A percentile compares a stretch with the other conserved stretches of the same genome.
phyloP scores from a whole-genome alignment of 2,113 vertebrate species.

The Dicentrarchus labrax region DNA sequence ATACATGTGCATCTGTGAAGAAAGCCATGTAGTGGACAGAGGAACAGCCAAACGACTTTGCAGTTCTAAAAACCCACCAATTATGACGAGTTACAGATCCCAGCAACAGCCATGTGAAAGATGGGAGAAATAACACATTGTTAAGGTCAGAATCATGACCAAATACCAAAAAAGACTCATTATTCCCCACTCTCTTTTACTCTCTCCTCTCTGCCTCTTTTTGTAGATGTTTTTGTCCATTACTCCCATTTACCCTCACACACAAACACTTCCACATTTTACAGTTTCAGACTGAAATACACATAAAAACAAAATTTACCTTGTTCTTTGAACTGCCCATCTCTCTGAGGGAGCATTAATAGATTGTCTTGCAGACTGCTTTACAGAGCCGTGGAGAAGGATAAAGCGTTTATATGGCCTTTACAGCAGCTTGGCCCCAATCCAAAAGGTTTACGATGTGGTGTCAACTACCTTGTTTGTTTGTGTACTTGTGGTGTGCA shows the following conservation, averaged over 20 bases:
- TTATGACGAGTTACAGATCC: conserved; percentile 24
- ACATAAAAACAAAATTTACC: conserved; percentile 52
- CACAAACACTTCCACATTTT: conserved; percentile 25
- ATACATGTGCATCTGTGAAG: not conserved
- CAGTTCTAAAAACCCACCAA: conserved; percentile 7
- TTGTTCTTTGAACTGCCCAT: conserved; percentile 36
- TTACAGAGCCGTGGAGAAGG: conserved; percentile 66
- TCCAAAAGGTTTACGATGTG: conserved; percentile 66
- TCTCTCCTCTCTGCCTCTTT: not conserved
- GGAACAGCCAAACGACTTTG: not conserved
- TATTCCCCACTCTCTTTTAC: not conserved
- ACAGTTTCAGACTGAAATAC: conserved; percentile 31
- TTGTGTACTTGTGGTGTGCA: conserved; percentile 63
- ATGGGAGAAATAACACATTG: not conserved
- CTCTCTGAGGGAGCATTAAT: conserved; percentile 55
- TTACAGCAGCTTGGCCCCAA: conserved; percentile 63
- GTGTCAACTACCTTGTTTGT: conserved; percentile 62
- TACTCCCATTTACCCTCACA: not conserved
- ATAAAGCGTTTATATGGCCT: conserved; percentile 66
- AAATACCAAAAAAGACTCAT: conserved; percentile 4
- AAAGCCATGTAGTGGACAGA: not conserved
- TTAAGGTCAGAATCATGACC: conserved; percentile 15
- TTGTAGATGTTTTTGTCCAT: not conserved
- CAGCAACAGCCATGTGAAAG: conserved; percentile 12
- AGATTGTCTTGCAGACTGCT: conserved; percentile 69